Conservation (phyloP, 2,888 invertebrate genomes). For the Diarsia dahlii region DNA sequence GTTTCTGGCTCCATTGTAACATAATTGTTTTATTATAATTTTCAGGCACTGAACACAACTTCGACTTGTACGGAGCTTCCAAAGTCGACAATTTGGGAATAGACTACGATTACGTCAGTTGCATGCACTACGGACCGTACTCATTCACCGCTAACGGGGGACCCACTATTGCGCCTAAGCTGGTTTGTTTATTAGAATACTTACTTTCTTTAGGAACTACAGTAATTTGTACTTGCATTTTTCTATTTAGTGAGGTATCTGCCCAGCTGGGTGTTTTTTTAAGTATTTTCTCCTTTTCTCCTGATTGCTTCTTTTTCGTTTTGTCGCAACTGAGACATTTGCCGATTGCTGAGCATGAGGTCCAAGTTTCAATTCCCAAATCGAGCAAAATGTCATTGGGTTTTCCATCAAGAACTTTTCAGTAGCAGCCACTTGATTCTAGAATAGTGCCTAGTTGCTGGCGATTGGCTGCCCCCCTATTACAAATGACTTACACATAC, state of each 20-base stretch:
- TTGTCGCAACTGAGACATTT: too few species aligned
- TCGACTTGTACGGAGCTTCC: conserved; percentile 90
- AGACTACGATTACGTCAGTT: conserved; percentile 93
- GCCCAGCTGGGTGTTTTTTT: too few species aligned
- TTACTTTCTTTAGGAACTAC: not conserved
- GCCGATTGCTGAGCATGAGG: too few species aligned
- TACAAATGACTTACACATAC: too few species aligned
- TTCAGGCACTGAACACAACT: conserved; percentile 84
- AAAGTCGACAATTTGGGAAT: conserved; percentile 91
- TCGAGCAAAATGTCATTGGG: too few species aligned
- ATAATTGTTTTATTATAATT: not conserved
- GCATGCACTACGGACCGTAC: conserved; percentile 93
- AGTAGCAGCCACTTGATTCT: too few species aligned
- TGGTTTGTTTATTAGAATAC: conserved; percentile 68
- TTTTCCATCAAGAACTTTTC: too few species aligned
- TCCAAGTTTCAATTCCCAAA: too few species aligned
- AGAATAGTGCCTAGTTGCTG: too few species aligned
- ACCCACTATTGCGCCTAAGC: conserved; percentile 91
- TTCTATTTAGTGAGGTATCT: not conserved
- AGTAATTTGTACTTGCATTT: not conserved
- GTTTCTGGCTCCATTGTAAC: not conserved
- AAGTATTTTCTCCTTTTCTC: not conserved
- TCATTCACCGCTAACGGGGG: conserved; percentile 92
- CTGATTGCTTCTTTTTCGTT: too few species aligned
- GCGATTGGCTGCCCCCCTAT: too few species aligned